Conservation (phyloP, 2,888 invertebrate species). For the Luperina nickerlii region DNA sequence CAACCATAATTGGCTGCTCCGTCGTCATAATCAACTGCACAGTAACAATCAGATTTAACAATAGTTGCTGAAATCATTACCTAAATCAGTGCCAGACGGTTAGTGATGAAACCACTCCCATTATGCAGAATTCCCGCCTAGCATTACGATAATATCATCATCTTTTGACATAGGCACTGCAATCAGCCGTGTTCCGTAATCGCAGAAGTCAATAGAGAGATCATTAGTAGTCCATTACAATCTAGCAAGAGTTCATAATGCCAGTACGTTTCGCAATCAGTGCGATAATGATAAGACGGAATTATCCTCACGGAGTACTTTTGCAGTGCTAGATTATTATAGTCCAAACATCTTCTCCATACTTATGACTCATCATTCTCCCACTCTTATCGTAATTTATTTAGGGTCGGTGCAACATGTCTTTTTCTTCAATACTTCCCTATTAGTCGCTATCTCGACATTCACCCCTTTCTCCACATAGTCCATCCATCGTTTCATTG, state of each 20-base stretch:
- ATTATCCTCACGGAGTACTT: neutral
- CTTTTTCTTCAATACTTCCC: too few species aligned
- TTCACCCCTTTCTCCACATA: too few species aligned
- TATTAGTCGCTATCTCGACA: too few species aligned
- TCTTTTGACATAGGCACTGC: slow-evolving; percentile 18
- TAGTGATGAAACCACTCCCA: slow-evolving; percentile 33
- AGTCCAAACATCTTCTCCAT: neutral
- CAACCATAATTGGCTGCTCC: neutral
- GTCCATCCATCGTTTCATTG: too few species aligned
- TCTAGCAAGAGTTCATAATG: neutral
- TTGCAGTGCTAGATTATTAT: too few species aligned
- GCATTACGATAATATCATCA: slow-evolving; percentile 13
- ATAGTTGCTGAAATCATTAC: slow-evolving; percentile 23
- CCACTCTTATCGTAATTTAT: too few species aligned
- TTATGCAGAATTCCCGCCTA: slow-evolving; percentile 9
- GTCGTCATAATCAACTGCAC: neutral
- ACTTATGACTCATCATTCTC: neutral
- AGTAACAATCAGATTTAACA: slow-evolving; percentile 6
- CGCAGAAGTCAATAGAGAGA: neutral
- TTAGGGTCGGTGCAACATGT: too few species aligned
- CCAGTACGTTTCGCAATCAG: neutral
- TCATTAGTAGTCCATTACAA: slow-evolving; percentile 13
- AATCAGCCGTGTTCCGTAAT: slow-evolving; percentile 15
- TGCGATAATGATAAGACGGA: neutral
- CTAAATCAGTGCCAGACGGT: slow-evolving; percentile 7